These are phyloP conservation scores for Parthenolecanium corni DNA, from an alignment of 2,888 invertebrate species.

Conservation along the genomic window DNA sequence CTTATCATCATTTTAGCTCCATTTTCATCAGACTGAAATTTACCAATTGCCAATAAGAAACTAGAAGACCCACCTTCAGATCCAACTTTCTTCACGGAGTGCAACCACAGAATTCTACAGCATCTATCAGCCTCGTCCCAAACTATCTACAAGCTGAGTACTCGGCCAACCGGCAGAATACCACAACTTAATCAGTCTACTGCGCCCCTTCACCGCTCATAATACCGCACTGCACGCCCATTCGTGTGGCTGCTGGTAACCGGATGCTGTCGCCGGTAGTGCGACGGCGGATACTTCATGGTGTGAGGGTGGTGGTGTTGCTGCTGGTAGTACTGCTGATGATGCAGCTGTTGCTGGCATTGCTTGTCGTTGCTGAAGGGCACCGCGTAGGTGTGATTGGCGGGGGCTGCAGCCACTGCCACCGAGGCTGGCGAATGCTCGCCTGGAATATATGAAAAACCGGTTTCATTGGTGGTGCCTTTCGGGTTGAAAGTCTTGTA, in stretches of 20 bases:
- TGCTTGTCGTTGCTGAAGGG: slow-evolving; percentile 7
- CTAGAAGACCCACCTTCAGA: too few species aligned
- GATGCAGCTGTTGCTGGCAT: background rate
- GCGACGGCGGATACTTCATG: slow-evolving; percentile 20
- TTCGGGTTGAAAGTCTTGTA: slow-evolving; percentile 39
- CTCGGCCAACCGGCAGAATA: background rate
- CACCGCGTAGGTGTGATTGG: slow-evolving; percentile 40
- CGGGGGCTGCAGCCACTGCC: slow-evolving; percentile 30
- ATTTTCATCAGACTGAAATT: too few species aligned
- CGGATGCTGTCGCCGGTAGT: slow-evolving; percentile 6
- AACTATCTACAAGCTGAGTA: too few species aligned
- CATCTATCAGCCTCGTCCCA: background rate
- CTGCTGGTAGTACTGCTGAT: background rate
- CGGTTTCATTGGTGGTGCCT: slow-evolving; percentile 57
- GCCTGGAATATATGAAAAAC: slow-evolving; percentile 63
- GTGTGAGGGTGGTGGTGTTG: background rate
- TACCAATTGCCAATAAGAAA: too few species aligned
- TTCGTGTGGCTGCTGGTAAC: slow-evolving; percentile 3
- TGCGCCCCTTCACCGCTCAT: slow-evolving; percentile 10
- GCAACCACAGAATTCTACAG: background rate
- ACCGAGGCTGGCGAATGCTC: slow-evolving; percentile 37
- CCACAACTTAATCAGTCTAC: background rate
- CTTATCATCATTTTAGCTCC: too few species aligned
- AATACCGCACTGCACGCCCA: slow-evolving; percentile 15
- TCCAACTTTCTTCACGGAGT: too few species aligned